Percentiles rank a stretch among this genome's conserved stretches.
These are phyloP conservation scores for Pelobates fuscus DNA, from an alignment of 2,113 vertebrate species.

Conservation along the genomic window DNA sequence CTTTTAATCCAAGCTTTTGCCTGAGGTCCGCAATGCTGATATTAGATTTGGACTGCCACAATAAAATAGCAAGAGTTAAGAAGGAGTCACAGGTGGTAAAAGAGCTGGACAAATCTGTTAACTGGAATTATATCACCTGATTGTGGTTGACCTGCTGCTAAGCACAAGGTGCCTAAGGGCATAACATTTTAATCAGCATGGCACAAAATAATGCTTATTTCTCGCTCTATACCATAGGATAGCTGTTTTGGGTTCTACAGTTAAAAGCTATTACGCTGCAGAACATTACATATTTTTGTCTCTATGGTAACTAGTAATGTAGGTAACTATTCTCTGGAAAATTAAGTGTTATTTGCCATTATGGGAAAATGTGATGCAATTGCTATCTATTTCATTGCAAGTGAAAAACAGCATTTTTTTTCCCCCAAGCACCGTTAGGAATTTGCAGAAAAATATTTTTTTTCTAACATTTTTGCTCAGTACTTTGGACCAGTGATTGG, in stretches of 20 bases:
- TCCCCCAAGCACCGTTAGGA: not conserved
- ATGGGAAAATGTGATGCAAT: constrained; percentile 46
- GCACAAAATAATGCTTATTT: constrained; percentile 45
- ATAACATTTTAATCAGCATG: constrained; percentile 50
- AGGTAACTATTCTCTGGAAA: constrained; percentile 42
- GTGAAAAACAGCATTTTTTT: constrained; percentile 2
- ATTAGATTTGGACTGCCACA: constrained; percentile 44
- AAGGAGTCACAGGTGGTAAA: constrained; percentile 43
- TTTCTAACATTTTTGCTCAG: too few relatives aligned
- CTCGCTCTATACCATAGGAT: constrained; percentile 37
- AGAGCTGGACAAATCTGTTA: constrained; percentile 41
- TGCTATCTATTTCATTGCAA: constrained; percentile 39
- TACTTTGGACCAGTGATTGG: too few relatives aligned
- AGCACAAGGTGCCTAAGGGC: constrained; percentile 41
- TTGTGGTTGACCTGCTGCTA: constrained; percentile 46
- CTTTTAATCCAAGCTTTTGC: constrained; percentile 41
- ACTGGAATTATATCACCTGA: constrained; percentile 49
- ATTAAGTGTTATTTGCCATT: constrained; percentile 47
- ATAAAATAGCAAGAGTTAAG: constrained; percentile 46
- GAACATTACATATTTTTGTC: constrained; percentile 51
- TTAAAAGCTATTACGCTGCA: constrained; percentile 44
- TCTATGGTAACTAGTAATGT: constrained; percentile 49
- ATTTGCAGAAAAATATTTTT: not conserved
- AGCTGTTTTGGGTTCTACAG: constrained; percentile 33
- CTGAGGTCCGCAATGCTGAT: constrained; percentile 31